phyloP scores from a whole-genome alignment of 2,797 vertebrate species.

The Avahi laniger region DNA sequence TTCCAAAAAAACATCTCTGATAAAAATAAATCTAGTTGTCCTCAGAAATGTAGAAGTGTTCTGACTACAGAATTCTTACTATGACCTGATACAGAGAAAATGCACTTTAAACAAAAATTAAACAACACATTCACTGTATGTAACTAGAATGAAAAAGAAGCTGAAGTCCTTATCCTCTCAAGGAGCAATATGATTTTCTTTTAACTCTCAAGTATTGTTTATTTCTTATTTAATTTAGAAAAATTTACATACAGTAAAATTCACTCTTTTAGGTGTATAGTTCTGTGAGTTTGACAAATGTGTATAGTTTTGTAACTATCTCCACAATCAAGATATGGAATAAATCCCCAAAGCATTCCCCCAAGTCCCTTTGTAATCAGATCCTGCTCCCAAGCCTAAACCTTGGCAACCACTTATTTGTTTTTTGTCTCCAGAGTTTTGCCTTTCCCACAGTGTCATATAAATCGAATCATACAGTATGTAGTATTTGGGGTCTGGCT shows the following conservation, averaged over 20 bases:
- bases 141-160: background rate
- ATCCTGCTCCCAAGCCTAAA: background rate
- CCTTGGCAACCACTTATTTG: background rate
- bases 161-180: background rate
- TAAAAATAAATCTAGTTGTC: constrained; percentile 17
- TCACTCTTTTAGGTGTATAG: background rate
- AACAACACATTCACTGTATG: background rate
- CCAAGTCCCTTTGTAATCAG: background rate
- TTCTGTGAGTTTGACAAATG: background rate
- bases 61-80: constrained; percentile 12
- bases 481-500: background rate
- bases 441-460: constrained; percentile 10
- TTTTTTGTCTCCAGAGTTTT: background rate
- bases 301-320: background rate
- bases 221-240: background rate
- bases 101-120: background rate
- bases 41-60: background rate
- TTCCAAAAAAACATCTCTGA: background rate
- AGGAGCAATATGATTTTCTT: background rate
- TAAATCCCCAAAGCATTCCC: background rate
- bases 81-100: constrained; percentile 6
- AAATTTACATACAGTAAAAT: background rate
- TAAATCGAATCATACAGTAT: background rate
- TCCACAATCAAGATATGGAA: background rate
- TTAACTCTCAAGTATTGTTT: background rate